These are phyloP conservation scores for Drosophila nebulosa DNA, from an alignment of 1,140 invertebrate species.

Conservation along the genomic window DNA sequence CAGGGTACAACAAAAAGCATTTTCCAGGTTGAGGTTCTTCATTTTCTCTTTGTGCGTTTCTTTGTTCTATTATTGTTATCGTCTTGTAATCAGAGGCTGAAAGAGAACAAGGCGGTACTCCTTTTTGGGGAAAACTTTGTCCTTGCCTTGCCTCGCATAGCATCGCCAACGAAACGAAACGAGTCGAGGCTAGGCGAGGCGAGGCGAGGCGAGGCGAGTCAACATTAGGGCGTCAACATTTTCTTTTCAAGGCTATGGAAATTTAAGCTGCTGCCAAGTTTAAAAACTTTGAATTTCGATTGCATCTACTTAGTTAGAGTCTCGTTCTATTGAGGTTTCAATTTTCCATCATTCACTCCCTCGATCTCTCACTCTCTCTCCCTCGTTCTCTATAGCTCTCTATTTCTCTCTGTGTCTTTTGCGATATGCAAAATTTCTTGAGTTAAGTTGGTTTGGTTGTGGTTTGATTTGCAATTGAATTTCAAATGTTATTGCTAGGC, in stretches of 20 bases:
- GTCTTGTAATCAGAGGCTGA: conserved; percentile 46
- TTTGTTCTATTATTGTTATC: conserved; percentile 52
- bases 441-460: not conserved
- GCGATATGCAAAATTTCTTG: conserved; percentile 27
- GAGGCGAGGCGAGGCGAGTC: not conserved
- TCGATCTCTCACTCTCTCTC: not conserved
- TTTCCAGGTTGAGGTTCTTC: conserved; percentile 37
- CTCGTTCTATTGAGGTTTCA: not conserved
- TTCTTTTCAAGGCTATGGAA: not conserved
- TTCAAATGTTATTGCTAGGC: conserved; percentile 35
- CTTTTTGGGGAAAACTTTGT: conserved; percentile 27
- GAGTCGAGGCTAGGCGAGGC: not conserved
- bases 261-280: conserved; percentile 8
- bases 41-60: conserved; percentile 4
- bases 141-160: not conserved
- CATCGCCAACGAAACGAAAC: no score
- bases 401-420: not conserved
- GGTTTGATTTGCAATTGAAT: conserved; percentile 16
- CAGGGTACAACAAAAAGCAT: not conserved
- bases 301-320: conserved; percentile 15
- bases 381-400: not conserved
- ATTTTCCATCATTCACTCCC: not conserved
- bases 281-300: conserved; percentile 31
- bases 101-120: not conserved
- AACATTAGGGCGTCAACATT: not conserved